A percentile compares a stretch with the other conserved stretches of the same genome.
Conservation (phyloP, 2,797 vertebrate genomes). For the Sylvilagus floridanus region DNA sequence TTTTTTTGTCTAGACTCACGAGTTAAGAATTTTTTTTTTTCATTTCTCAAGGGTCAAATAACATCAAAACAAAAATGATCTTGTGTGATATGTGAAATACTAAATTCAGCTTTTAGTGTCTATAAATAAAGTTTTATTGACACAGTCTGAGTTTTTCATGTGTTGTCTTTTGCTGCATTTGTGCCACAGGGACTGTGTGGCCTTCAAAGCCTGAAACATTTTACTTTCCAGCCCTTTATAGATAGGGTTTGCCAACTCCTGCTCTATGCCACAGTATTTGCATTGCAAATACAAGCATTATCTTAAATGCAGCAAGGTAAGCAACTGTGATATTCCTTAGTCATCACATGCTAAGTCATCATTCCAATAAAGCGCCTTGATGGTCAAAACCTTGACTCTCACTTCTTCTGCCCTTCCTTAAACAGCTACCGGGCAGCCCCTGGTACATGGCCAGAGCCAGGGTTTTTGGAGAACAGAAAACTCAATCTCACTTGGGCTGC, state of each 20-base stretch:
- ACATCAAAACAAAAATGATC: conserved; percentile 44
- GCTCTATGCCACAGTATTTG: not conserved
- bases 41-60: conserved; percentile 30
- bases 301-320: not conserved
- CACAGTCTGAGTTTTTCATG: not conserved
- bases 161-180: not conserved
- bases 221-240: not conserved
- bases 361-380: not conserved
- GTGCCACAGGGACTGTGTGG: not conserved
- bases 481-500: not conserved
- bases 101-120: not conserved
- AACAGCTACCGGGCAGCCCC: not conserved
- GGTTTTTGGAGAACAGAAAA: not conserved
- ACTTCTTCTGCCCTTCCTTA: not conserved
- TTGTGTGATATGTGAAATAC: not conserved
- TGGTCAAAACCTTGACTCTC: not conserved
- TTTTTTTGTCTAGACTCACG: not conserved
- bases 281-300: not conserved
- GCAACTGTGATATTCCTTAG: not conserved
- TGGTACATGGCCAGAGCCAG: not conserved
- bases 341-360: not conserved
- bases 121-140: not conserved
- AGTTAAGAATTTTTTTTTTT: conserved; percentile 35
- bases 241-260: not conserved
- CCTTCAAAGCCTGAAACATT: not conserved